Percentiles rank a stretch among this genome's conserved stretches.
Evolutionary conservation across 2,797 vertebrate genomes (phyloP).

Genomic region (Sandelia bainsii): DNA sequence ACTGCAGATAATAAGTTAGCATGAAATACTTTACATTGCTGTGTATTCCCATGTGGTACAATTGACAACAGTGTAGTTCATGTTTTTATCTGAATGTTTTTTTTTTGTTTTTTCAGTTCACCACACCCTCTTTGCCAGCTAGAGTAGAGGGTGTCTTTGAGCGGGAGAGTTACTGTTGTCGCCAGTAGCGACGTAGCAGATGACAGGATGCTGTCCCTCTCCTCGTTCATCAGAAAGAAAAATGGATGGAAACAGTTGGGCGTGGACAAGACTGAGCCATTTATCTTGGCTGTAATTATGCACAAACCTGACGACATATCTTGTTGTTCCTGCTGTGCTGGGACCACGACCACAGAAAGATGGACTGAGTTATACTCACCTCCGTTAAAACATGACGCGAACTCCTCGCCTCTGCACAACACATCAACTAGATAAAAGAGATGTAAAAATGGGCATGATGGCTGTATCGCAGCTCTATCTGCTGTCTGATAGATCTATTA

Average conservation of each 20-base stretch:
- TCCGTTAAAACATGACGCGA: constrained; percentile 42
- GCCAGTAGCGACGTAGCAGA: constrained; percentile 53
- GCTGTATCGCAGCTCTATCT: constrained; percentile 16
- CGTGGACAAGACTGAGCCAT: constrained; percentile 69
- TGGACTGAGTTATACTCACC: constrained; percentile 51
- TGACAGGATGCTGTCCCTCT: constrained; percentile 75
- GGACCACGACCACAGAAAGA: constrained; percentile 16
- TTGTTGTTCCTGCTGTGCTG: constrained; percentile 56
- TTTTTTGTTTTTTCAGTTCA: not conserved
- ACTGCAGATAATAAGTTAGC: too few relatives aligned
- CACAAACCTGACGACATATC: constrained; percentile 68
- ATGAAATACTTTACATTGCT: not conserved
- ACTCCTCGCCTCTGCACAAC: constrained; percentile 41
- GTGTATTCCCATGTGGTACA: not conserved
- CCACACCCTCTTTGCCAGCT: constrained; percentile 12
- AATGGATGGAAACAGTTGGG: constrained; percentile 72
- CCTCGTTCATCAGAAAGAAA: constrained; percentile 78
- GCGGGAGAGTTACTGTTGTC: constrained; percentile 73
- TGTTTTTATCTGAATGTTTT: not conserved
- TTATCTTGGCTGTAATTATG: constrained; percentile 79
- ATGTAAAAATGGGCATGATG: constrained; percentile 21
- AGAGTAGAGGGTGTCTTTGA: constrained; percentile 68
- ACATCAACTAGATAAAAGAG: constrained; percentile 35
- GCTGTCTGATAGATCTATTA: constrained; percentile 15
- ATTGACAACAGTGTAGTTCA: too few relatives aligned